Base-by-base conservation (phyloP, 2,888 invertebrate genomes). In the Mimumesa dahlbomi region DNA sequence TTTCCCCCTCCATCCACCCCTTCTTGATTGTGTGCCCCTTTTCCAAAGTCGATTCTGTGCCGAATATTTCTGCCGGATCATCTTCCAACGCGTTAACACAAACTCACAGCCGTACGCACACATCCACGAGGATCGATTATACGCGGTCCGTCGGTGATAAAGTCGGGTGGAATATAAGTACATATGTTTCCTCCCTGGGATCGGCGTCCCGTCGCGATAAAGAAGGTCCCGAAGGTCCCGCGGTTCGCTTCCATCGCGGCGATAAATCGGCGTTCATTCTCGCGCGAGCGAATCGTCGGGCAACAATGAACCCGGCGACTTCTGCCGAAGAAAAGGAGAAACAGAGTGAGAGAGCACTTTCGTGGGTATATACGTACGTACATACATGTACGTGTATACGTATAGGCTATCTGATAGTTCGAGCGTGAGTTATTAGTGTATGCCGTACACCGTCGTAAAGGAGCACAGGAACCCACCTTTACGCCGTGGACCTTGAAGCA, bases 261-360 rank as follows among this genome's bases (percentile, higher is more conserved):
- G 73, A 82, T 82, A 82, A 82, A 82, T 82, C 81, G 75, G 66
- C 56, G 72, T 79, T 82, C 79, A 75, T 81, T 82, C 82, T 75
- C 77, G 77, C 82, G 67, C 49, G 53, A 50, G 53, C 61, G 59
- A 63, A 69, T 75, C 71, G 46, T 66, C 63, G 48, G 59, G 64
- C 63, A 64, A 81, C 77, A 70, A 75, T 73, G 71, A 74, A 22
- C 52, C 48, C 53, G 19, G 50, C 36, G 61, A 66, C 56, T 65
- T 66, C 54, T 11, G 25, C 59, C 31, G 42, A 19, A 34, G 18
- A 45, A 31, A 38, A 34, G 36, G 36, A 34, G 31, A 58, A 46
- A 59, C 34, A 45, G 62, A 61, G 38, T 19, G 49, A 49, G 22
- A 16, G 36, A 19, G 19, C 49, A 56, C 50, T 50, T 67, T 54